Evolutionary conservation across 2,888 invertebrate genomes (phyloP).

Genomic region (Cynaeus angustus): DNA sequence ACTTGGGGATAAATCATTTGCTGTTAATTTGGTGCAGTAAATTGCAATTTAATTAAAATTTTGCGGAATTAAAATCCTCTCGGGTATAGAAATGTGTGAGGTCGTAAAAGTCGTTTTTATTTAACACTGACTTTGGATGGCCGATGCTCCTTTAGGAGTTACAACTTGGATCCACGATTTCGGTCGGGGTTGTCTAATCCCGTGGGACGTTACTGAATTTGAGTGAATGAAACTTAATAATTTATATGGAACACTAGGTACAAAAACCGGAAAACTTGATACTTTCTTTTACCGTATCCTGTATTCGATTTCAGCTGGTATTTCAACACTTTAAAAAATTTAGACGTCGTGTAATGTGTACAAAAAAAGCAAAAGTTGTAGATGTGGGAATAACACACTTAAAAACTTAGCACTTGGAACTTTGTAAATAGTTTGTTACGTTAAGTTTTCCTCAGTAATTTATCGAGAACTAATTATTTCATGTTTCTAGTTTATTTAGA

Average conservation of each 20-base stretch:
- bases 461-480: slow-evolving; percentile 5
- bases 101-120: too few species aligned
- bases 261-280: slow-evolving; percentile 12
- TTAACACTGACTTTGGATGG: too few species aligned
- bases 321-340: slow-evolving; percentile 7
- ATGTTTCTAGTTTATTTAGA: slow-evolving; percentile 17
- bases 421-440: not conserved
- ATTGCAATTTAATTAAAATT: too few species aligned
- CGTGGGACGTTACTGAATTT: slow-evolving; percentile 3
- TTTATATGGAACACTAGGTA: slow-evolving; percentile 18
- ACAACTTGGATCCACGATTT: slow-evolving; percentile 19
- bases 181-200: slow-evolving; percentile 12
- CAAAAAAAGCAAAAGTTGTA: not conserved
- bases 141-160: slow-evolving; percentile 12
- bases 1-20: too few species aligned
- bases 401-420: not conserved
- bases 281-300: not conserved
- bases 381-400: not conserved
- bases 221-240: slow-evolving; percentile 30
- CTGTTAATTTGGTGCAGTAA: too few species aligned
- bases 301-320: not conserved
- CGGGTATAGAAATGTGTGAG: too few species aligned
- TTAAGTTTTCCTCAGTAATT: not conserved
- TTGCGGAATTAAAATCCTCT: too few species aligned
- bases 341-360: not conserved